Percentiles rank a stretch among this genome's conserved stretches.
Evolutionary conservation across 2,797 vertebrate species (phyloP).

Genomic region (Peromyscus eremicus): DNA sequence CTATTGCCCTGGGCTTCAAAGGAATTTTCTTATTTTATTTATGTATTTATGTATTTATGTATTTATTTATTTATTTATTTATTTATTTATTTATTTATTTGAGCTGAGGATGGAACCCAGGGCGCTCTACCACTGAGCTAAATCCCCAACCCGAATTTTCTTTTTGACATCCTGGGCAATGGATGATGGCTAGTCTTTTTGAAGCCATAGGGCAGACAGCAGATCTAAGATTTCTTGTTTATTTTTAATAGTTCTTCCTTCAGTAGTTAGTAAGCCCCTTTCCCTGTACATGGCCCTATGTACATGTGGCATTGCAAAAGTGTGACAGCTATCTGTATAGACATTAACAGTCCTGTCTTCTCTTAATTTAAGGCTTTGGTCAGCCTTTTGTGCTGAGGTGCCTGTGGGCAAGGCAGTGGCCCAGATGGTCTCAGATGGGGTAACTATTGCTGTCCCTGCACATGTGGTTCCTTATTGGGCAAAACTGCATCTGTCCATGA

Average conservation of each 20-base stretch:
- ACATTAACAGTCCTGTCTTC: neutral
- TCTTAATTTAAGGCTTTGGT: neutral
- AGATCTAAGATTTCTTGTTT: neutral
- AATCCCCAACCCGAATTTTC: too few species aligned
- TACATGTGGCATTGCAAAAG: neutral
- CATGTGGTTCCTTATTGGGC: neutral
- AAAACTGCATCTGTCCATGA: neutral
- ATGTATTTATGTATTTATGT: too few species aligned
- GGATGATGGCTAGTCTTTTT: neutral
- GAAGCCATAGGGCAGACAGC: neutral
- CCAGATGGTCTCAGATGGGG: neutral
- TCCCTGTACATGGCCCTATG: neutral
- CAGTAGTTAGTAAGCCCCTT: neutral
- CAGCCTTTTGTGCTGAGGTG: neutral
- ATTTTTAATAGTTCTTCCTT: neutral
- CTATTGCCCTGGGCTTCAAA: neutral
- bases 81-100: too few species aligned
- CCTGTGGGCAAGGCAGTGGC: fast-evolving
- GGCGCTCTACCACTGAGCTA: too few species aligned
- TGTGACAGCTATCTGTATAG: neutral
- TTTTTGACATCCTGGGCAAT: neutral
- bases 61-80: too few species aligned
- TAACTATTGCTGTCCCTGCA: neutral
- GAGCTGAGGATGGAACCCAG: too few species aligned
- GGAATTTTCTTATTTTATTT: too few species aligned